Percentiles rank a stretch among this genome's conserved stretches.
phyloP scores from a whole-genome alignment of 92 coral and sea anemone species.

The Montipora capitata region DNA sequence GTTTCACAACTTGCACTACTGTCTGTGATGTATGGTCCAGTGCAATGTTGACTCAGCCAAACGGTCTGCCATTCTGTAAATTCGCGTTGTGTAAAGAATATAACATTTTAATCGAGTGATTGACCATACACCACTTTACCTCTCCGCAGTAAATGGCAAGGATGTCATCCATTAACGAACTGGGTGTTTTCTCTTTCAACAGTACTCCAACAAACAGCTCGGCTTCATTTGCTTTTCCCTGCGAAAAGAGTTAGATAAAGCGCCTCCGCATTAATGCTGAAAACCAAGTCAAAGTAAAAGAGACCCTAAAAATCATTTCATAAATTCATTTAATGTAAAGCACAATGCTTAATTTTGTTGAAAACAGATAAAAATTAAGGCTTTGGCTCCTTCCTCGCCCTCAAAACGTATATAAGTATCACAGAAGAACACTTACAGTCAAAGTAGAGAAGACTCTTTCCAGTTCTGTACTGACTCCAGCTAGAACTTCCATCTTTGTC shows the following conservation, averaged over 20 bases:
- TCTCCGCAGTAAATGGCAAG: conserved; percentile 70
- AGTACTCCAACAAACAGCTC: conserved; percentile 31
- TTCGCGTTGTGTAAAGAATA: too few relatives aligned
- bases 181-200: conserved; percentile 49
- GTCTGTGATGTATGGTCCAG: too few relatives aligned
- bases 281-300: not conserved
- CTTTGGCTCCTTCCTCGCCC: too few relatives aligned
- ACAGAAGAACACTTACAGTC: conserved; percentile 18
- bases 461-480: conserved; percentile 53
- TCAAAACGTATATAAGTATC: not conserved
- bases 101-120: too few relatives aligned
- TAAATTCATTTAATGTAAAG: not conserved
- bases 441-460: conserved; percentile 47
- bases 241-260: not conserved
- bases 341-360: too few relatives aligned
- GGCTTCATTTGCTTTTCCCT: not conserved
- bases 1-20: too few relatives aligned
- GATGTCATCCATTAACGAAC: conserved; percentile 36
- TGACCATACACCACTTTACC: conserved; percentile 23
- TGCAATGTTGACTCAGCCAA: too few relatives aligned
- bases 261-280: not conserved
- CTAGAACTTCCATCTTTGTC: conserved; percentile 60
- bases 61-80: too few relatives aligned
- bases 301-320: not conserved
- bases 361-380: too few relatives aligned